phyloP scores from a whole-genome alignment of 2,888 invertebrate species.

The Amblyjoppa fuscipennis region DNA sequence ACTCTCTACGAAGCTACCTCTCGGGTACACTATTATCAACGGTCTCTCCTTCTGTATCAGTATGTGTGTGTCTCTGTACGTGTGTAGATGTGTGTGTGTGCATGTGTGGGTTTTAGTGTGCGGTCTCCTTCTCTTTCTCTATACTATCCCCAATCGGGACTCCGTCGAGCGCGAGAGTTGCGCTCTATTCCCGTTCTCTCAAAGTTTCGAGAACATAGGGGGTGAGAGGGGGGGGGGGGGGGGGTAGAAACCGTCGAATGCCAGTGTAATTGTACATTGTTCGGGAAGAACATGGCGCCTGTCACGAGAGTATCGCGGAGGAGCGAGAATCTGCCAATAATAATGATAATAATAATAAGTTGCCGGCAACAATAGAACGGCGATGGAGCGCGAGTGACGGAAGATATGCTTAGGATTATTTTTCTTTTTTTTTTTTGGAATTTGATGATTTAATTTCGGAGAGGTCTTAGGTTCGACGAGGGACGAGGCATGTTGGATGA shows the following conservation, averaged over 20 bases:
- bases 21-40: constrained; percentile 50
- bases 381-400: constrained; percentile 19
- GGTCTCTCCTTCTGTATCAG: not conserved
- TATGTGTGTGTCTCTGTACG: not conserved
- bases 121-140: constrained; percentile 60
- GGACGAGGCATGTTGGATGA: too few species aligned
- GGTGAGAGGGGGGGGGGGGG: constrained; percentile 10
- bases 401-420: not conserved
- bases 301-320: constrained; percentile 55
- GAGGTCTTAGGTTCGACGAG: too few species aligned
- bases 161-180: constrained; percentile 57
- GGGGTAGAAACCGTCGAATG: constrained; percentile 76
- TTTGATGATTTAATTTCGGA: too few species aligned
- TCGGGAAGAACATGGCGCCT: constrained; percentile 77
- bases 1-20: constrained; percentile 50
- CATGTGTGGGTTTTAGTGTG: constrained; percentile 30
- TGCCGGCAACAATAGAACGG: constrained; percentile 3
- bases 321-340: constrained; percentile 59
- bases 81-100: constrained; percentile 22
- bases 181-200: constrained; percentile 63
- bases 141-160: constrained; percentile 67
- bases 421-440: not conserved
- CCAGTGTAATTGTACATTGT: constrained; percentile 79
- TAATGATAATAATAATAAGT: constrained; percentile 42
- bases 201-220: constrained; percentile 76